These are phyloP conservation scores for Campoletis raptor DNA, from an alignment of 2,888 invertebrate genomes.

Conservation along the genomic window DNA sequence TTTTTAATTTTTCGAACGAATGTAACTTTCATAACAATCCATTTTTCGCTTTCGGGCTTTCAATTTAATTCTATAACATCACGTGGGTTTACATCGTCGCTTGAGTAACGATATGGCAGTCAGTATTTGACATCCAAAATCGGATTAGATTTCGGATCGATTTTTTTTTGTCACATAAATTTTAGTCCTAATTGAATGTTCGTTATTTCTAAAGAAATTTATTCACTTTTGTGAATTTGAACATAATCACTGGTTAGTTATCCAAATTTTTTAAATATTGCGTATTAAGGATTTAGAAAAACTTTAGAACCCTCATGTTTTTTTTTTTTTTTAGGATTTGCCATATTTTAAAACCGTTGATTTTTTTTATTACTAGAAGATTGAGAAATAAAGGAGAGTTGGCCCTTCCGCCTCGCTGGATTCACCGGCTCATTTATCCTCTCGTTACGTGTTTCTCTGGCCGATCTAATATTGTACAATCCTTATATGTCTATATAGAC, in stretches of 20 bases:
- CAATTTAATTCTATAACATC: neutral
- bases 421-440: constrained; percentile 61
- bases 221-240: neutral
- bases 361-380: constrained; percentile 35
- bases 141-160: neutral
- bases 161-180: neutral
- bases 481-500: neutral
- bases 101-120: neutral
- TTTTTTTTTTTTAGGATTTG: neutral
- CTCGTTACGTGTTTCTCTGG: constrained; percentile 52
- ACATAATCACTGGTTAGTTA: neutral
- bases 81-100: neutral
- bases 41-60: neutral
- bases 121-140: neutral
- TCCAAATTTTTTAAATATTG: neutral
- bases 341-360: constrained; percentile 4
- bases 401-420: constrained; percentile 51
- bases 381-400: constrained; percentile 52
- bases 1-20: neutral
- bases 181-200: neutral
- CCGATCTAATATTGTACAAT: constrained; percentile 46
- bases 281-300: neutral
- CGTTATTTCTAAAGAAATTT: neutral
- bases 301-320: neutral
- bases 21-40: neutral